Percentiles rank a stretch among this genome's conserved stretches.
Conservation (phyloP, 2,888 invertebrate species). For the Gymnocheta viridis region DNA sequence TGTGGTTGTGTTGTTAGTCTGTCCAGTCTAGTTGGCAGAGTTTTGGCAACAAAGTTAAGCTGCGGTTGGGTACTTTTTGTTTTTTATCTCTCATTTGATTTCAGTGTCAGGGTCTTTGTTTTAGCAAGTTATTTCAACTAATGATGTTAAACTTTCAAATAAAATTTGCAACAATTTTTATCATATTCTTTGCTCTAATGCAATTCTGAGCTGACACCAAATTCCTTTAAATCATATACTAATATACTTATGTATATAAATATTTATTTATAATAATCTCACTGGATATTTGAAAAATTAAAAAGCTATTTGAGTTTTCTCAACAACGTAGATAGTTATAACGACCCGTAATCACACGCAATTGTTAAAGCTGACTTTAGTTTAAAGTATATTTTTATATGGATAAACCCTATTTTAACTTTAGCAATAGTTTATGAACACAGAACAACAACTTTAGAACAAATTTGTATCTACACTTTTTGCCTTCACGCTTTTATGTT, state of each 20-base stretch:
- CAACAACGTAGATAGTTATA: no score
- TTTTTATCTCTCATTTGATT: not conserved
- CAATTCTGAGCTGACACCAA: not conserved
- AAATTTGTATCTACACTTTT: not conserved
- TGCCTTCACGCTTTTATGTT: not conserved
- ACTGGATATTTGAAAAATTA: no score
- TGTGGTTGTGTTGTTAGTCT: not conserved
- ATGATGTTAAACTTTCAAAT: conserved; percentile 34
- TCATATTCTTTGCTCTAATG: not conserved
- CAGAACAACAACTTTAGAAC: no score
- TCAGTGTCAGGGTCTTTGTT: not conserved
- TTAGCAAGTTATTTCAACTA: not conserved
- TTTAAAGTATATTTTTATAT: no score
- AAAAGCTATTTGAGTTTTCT: no score
- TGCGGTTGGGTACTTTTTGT: not conserved
- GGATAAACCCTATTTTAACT: no score
- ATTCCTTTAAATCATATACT: not conserved
- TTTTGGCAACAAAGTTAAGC: conserved; percentile 21
- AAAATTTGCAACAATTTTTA: conserved; percentile 14
- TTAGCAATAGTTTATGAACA: no score
- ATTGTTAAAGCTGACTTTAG: no score
- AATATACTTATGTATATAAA: not conserved
- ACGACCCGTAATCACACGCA: no score
- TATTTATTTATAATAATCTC: no score
- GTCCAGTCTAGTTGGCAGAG: conserved; percentile 4